Percentiles rank a stretch among this genome's conserved stretches.
These are phyloP conservation scores for Drosophila borborema DNA, from an alignment of 2,888 invertebrate genomes.

Conservation along the genomic window DNA sequence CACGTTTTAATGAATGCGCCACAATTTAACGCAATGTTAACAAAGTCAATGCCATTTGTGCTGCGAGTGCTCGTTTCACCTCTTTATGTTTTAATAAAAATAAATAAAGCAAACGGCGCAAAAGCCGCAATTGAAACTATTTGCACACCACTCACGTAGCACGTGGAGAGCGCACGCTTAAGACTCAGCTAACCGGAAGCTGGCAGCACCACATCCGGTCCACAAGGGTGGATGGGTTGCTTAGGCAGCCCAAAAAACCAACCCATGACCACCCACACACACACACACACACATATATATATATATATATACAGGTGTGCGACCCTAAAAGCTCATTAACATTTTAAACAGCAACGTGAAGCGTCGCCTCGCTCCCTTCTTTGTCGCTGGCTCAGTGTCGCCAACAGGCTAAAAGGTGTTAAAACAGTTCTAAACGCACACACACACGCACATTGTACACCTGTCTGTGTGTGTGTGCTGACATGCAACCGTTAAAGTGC, in stretches of 20 bases:
- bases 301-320: slow-evolving; percentile 33
- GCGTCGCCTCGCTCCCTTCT: slow-evolving; percentile 28
- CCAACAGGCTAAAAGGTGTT: slow-evolving; percentile 70
- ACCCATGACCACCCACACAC: slow-evolving; percentile 10
- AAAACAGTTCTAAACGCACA: slow-evolving; percentile 75
- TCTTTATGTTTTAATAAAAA: slow-evolving; percentile 82
- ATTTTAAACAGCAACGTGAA: slow-evolving; percentile 78
- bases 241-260: not conserved
- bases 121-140: slow-evolving; percentile 82
- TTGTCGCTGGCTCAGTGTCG: slow-evolving; percentile 6
- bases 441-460: slow-evolving; percentile 8
- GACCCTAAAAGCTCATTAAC: slow-evolving; percentile 79
- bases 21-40: slow-evolving; percentile 80
- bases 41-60: slow-evolving; percentile 78
- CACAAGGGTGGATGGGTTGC: not conserved
- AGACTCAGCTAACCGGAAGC: slow-evolving; percentile 80
- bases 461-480: slow-evolving; percentile 53
- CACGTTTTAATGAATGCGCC: slow-evolving; percentile 70
- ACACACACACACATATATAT: slow-evolving; percentile 15
- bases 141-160: slow-evolving; percentile 81
- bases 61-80: slow-evolving; percentile 55
- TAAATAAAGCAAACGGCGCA: slow-evolving; percentile 80
- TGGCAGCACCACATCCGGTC: slow-evolving; percentile 77
- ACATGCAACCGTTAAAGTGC: slow-evolving; percentile 81
- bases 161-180: slow-evolving; percentile 75